A percentile compares a stretch with the other conserved stretches of the same genome.
Conservation (phyloP, 35 echinoderm and acorn worm genomes). For the Diadema setosum region DNA sequence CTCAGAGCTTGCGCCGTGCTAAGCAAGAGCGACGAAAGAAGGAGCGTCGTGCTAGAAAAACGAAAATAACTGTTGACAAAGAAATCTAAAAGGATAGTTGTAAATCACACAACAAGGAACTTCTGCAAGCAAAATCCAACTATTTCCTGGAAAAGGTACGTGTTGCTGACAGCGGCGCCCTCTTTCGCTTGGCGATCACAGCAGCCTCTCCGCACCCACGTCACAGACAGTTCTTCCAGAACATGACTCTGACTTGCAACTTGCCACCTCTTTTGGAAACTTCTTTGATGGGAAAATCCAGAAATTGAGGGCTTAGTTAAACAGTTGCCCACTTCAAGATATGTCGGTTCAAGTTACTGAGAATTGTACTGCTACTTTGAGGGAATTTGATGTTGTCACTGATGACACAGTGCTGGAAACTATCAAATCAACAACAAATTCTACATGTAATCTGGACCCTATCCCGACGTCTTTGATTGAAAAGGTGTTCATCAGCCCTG, state of each 20-base stretch:
- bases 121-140: not conserved
- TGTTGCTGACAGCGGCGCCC: not conserved
- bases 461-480: not conserved
- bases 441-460: not conserved
- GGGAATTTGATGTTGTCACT: not conserved
- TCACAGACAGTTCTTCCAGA: not conserved
- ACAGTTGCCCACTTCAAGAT: not conserved
- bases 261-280: not conserved
- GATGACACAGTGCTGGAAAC: not conserved
- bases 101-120: not conserved
- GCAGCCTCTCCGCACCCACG: not conserved
- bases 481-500: not conserved
- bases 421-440: not conserved
- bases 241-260: not conserved
- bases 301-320: not conserved
- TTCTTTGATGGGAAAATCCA: not conserved
- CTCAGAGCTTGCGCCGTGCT: not conserved
- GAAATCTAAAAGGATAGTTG: not conserved
- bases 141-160: not conserved
- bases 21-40: not conserved
- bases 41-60: not conserved
- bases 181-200: not conserved
- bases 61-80: too few relatives aligned
- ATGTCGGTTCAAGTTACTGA: not conserved
- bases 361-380: not conserved